These are phyloP conservation scores for Pseudachorutes palmiensis DNA, from an alignment of 1,140 invertebrate genomes.

Conservation along the genomic window DNA sequence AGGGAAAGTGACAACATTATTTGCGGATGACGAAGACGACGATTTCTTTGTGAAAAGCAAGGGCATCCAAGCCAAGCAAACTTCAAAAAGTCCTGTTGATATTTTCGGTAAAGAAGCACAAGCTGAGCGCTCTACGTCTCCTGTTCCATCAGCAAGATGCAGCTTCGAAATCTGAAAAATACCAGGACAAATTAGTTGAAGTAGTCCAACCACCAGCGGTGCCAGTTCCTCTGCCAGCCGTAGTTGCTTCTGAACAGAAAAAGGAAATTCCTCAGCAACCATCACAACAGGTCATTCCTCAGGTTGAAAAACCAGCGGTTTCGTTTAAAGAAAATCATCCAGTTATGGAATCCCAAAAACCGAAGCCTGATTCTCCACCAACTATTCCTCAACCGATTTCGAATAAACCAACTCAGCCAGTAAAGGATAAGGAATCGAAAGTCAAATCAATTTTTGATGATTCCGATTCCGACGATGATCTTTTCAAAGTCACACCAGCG, in stretches of 20 bases:
- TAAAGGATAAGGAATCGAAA: neutral
- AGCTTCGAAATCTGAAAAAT: no score
- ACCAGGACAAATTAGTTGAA: no score
- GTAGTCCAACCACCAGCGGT: no score
- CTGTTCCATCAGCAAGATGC: no score
- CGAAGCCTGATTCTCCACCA: neutral
- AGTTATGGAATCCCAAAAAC: neutral
- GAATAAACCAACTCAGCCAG: neutral
- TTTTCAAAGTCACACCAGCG: neutral
- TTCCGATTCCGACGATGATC: constrained; percentile 38
- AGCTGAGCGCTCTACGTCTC: no score
- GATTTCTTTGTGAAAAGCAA: constrained; percentile 19
- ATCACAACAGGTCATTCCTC: no score
- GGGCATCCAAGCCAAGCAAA: neutral
- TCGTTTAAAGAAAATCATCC: neutral
- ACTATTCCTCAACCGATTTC: neutral
- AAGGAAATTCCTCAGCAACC: no score
- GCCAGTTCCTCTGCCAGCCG: no score
- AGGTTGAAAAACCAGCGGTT: no score
- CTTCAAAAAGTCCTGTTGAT: neutral
- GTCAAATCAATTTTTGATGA: constrained; percentile 37
- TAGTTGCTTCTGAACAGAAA: no score
- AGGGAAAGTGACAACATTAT: neutral
- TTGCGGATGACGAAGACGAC: constrained; percentile 14
- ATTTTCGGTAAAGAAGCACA: no score